Evolutionary conservation across 2,113 vertebrate species (phyloP), one percentile per base, ranked within the genome.

Genomic region (Hyla sarda): DNA sequence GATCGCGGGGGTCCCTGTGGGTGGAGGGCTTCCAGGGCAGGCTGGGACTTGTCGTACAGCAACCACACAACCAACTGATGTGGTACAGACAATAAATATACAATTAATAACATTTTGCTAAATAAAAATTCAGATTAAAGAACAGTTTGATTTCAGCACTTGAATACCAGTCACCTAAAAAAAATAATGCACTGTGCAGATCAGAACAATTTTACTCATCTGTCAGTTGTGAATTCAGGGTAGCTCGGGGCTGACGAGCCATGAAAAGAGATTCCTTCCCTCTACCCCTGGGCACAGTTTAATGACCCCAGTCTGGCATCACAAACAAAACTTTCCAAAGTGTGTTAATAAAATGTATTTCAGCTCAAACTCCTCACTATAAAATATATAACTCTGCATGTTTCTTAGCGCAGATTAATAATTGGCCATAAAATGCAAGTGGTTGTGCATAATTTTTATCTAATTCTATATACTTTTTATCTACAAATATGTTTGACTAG

Each of bases 281-380:
- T 82, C n/a, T 72, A 14, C 14, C 78, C 76, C 14, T n/a, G 17
- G 58, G 77, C 84, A 60, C 50, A 81, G 47, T 86, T 82, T 86
- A 81, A 86, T 86, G 67, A 72, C 69, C 84, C 54, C 41, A 60
- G 69, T 52, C 65, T 74, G 56, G 83, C 47, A 62, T 76, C 52
- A 84, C 41, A 76, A 47, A 76, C 72, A 76, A 84, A 75, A 84
- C 3, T 84, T 83, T 84, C 62, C 71, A 84, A 73, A 50, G 34
- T 45, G 78, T 45, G 54, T 47, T 65, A 47, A 80, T 80, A 82
- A 82, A 67, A 69, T 50, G n/a, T 45, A 71, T 52, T 28, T 82
- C 80, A 13, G 45, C 80, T 82, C 60, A 14, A 82, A 82, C 62
- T 69, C 45, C 60, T 45, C 25, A 32, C 56, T 16, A 45, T 47